phyloP scores from a whole-genome alignment of 1,140 invertebrate genomes.

The Bombus polaris region DNA sequence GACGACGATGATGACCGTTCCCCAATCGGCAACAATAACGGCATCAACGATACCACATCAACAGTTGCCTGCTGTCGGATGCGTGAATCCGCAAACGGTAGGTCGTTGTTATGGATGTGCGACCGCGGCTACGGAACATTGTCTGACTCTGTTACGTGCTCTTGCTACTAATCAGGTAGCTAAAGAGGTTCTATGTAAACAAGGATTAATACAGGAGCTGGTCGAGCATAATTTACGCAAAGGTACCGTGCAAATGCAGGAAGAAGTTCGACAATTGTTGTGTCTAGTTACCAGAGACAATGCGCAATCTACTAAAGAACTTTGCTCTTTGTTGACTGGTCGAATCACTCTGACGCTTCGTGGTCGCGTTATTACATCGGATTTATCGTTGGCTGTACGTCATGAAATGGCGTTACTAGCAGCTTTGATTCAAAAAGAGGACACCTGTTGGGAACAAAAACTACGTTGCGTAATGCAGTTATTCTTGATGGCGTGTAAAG shows the following conservation, averaged over 20 bases:
- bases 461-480: constrained; percentile 94
- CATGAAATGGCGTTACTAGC: constrained; percentile 95
- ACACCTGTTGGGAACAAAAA: constrained; percentile 97
- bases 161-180: constrained; percentile 92
- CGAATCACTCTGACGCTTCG: constrained; percentile 90
- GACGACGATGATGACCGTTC: neutral
- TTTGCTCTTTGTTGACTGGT: constrained; percentile 91
- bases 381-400: constrained; percentile 90
- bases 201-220: constrained; percentile 94
- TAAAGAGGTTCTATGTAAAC: constrained; percentile 90
- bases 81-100: constrained; percentile 54
- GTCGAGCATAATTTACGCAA: constrained; percentile 95
- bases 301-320: constrained; percentile 91
- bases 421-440: constrained; percentile 94
- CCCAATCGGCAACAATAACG: neutral
- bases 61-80: constrained; percentile 39
- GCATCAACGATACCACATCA: neutral
- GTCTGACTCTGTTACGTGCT: constrained; percentile 95
- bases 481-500: constrained; percentile 89
- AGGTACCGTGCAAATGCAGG: constrained; percentile 90
- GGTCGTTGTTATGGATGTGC: constrained; percentile 93
- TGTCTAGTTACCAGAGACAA: constrained; percentile 96
- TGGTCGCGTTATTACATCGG: constrained; percentile 87
- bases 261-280: constrained; percentile 93
- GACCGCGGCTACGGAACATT: constrained; percentile 94